phyloP scores from a whole-genome alignment of 2,113 vertebrate species.

The Mesembrinibis cayennensis region DNA sequence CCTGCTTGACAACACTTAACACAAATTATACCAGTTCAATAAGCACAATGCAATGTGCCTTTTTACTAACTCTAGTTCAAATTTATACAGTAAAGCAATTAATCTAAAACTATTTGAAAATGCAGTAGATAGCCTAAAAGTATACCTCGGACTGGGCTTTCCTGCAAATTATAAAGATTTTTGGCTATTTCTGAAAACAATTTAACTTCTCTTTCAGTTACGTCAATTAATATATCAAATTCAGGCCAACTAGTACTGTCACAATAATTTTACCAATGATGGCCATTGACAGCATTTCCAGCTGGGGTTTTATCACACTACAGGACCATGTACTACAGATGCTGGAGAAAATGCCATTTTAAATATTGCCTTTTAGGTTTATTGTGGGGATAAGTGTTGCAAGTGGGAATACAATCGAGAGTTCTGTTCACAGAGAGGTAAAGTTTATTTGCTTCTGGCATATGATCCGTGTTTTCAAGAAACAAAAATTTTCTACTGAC shows the following conservation, averaged over 20 bases:
- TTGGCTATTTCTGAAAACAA: neutral
- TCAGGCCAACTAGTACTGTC: conserved; percentile 1
- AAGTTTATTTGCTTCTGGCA: neutral
- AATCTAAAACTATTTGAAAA: conserved; percentile 4
- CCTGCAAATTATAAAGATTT: neutral
- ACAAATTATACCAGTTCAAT: neutral
- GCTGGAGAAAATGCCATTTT: neutral
- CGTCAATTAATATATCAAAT: conserved; percentile 24
- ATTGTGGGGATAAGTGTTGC: neutral
- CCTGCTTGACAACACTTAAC: neutral
- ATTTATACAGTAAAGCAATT: neutral
- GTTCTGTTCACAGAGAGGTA: neutral
- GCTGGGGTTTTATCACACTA: conserved; percentile 2
- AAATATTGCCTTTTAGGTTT: neutral
- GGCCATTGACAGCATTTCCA: conserved; percentile 6
- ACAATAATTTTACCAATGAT: neutral
- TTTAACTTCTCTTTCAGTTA: neutral
- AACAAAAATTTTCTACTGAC: neutral
- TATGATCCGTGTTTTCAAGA: neutral
- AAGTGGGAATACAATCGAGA: neutral
- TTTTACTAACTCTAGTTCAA: neutral
- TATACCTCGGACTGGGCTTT: neutral
- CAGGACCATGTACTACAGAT: neutral
- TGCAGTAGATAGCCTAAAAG: neutral
- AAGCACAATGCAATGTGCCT: neutral